A percentile compares a stretch with the other conserved stretches of the same genome.
phyloP scores from a whole-genome alignment of 2,888 invertebrate species.

The Tupiocoris notatus region DNA sequence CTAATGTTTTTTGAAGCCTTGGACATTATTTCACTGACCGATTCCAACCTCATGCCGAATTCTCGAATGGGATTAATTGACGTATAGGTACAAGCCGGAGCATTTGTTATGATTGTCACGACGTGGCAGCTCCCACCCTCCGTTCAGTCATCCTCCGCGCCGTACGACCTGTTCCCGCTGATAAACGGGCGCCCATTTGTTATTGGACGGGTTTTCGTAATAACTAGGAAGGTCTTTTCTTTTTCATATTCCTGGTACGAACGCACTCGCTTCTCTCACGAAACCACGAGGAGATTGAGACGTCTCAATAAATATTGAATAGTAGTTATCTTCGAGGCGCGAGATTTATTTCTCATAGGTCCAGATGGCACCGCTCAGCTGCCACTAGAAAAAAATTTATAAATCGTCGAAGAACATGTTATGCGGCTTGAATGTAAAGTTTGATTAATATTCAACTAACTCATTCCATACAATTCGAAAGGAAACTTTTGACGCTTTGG shows the following conservation, averaged over 20 bases:
- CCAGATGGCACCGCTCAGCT: constrained; percentile 29
- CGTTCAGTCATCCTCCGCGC: background rate
- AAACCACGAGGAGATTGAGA: constrained; percentile 27
- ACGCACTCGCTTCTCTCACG: background rate
- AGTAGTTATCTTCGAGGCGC: constrained; percentile 10
- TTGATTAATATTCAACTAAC: background rate
- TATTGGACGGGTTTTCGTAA: constrained; percentile 27
- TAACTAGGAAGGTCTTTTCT: background rate
- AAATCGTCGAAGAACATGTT: background rate
- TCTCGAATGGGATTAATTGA: background rate
- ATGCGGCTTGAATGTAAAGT: background rate
- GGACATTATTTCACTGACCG: too few relatives aligned
- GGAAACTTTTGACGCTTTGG: background rate
- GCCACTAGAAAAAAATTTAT: background rate
- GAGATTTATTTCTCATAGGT: constrained; percentile 21
- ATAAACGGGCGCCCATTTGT: constrained; percentile 25
- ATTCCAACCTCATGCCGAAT: background rate
- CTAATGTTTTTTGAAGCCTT: too few relatives aligned
- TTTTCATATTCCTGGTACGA: background rate
- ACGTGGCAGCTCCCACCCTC: background rate
- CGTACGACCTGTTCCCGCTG: background rate
- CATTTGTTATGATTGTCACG: background rate
- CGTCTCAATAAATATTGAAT: constrained; percentile 28
- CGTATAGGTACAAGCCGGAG: background rate
- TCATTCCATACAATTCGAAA: background rate